phyloP scores from a whole-genome alignment of 2,797 vertebrate species.

The Lindbergichthys nudifrons region DNA sequence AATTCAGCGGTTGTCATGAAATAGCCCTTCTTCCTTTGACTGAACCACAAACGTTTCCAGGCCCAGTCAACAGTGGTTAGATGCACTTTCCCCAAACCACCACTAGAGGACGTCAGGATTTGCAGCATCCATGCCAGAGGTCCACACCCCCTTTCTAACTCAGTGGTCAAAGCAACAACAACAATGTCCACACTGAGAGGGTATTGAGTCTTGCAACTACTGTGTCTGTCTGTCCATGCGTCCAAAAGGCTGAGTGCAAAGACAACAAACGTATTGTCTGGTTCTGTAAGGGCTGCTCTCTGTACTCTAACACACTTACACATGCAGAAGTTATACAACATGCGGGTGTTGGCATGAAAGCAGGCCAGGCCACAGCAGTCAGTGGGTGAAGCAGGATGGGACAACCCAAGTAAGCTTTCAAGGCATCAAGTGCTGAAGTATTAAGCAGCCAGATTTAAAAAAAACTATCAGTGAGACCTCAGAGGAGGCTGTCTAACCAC shows the following conservation, averaged over 20 bases:
- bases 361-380: conserved; percentile 33
- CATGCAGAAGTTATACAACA: conserved; percentile 29
- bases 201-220: conserved; percentile 45
- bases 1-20: conserved; percentile 52
- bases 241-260: conserved; percentile 29
- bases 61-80: conserved; percentile 6
- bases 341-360: conserved; percentile 29
- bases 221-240: conserved; percentile 35
- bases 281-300: conserved; percentile 30
- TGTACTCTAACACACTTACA: conserved; percentile 1
- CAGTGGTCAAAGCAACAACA: conserved; percentile 63
- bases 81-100: conserved; percentile 34
- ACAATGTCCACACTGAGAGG: conserved; percentile 55
- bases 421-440: conserved; percentile 45
- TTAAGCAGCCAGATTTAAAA: conserved; percentile 18
- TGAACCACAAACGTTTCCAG: conserved; percentile 57
- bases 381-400: conserved; percentile 25
- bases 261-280: conserved; percentile 31
- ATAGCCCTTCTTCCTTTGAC: conserved; percentile 38
- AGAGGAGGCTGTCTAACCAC: conserved; percentile 16
- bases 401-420: conserved; percentile 50
- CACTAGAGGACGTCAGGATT: conserved; percentile 72
- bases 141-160: conserved; percentile 65
- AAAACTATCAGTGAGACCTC: conserved; percentile 21
- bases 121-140: conserved; percentile 59